phyloP scores from a whole-genome alignment of 2,888 invertebrate genomes.

The Cheilosia variabilis region DNA sequence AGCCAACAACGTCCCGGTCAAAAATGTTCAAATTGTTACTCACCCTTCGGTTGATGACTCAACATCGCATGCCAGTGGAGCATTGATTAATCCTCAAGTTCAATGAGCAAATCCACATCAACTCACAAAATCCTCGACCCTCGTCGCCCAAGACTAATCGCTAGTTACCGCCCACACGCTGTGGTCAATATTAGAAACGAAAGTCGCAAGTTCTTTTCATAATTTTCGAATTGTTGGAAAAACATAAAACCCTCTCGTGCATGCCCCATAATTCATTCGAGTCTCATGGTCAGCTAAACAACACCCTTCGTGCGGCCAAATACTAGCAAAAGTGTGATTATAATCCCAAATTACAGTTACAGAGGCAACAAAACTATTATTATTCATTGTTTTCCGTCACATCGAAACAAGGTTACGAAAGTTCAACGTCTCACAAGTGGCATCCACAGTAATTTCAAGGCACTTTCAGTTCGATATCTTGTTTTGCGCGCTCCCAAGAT shows the following conservation, averaged over 20 bases:
- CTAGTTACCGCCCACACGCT: too few species aligned
- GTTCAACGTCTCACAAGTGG: conserved; percentile 16
- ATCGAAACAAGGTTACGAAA: conserved; percentile 34
- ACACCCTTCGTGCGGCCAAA: conserved; percentile 20
- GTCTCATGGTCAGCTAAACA: conserved; percentile 24
- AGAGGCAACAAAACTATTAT: conserved; percentile 12
- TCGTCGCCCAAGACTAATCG: too few species aligned
- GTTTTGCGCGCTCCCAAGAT: neutral
- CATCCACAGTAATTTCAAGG: conserved; percentile 28
- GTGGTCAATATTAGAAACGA: too few species aligned
- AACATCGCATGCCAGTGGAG: too few species aligned
- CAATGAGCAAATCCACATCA: too few species aligned
- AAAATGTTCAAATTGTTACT: too few species aligned
- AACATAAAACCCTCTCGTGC: conserved; percentile 2
- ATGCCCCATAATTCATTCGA: conserved; percentile 13
- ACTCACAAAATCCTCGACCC: too few species aligned
- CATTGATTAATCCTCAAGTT: too few species aligned
- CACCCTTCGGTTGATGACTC: too few species aligned
- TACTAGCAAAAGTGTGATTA: conserved; percentile 1
- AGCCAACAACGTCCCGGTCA: too few species aligned
- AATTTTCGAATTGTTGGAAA: too few species aligned
- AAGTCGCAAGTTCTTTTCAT: too few species aligned
- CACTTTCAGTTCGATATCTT: conserved; percentile 33
- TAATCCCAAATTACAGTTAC: neutral
- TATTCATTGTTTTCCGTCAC: neutral